phyloP scores from a whole-genome alignment of 2,888 invertebrate genomes.

The Teleiodes luculella region DNA sequence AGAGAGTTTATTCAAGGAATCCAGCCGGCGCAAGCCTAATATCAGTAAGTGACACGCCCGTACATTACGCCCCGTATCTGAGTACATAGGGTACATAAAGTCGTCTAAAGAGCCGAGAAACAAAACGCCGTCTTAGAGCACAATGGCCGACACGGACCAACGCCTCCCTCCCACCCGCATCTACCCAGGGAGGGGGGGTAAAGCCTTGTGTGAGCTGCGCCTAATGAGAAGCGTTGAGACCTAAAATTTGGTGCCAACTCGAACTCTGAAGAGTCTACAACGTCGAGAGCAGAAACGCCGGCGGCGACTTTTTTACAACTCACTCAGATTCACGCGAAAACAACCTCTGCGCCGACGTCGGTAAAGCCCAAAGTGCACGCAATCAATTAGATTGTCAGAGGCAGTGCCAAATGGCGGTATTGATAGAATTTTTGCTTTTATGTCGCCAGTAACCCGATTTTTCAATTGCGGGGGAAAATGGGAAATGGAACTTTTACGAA shows the following conservation, averaged over 20 bases:
- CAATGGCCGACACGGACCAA: constrained; percentile 47
- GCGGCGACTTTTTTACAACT: constrained; percentile 26
- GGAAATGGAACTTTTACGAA: constrained; percentile 22
- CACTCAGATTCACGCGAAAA: constrained; percentile 20
- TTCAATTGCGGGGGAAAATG: constrained; percentile 23
- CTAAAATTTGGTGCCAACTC: constrained; percentile 76
- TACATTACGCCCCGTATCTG: constrained; percentile 28
- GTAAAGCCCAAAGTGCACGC: constrained; percentile 26
- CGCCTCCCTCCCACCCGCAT: constrained; percentile 29
- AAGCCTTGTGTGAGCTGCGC: constrained; percentile 44
- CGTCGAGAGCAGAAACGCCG: constrained; percentile 42
- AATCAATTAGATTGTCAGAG: constrained; percentile 34
- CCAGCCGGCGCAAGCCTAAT: constrained; percentile 35
- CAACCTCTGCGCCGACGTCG: constrained; percentile 25
- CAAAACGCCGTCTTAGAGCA: constrained; percentile 63
- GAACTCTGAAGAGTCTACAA: constrained; percentile 64
- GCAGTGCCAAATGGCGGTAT: constrained; percentile 49
- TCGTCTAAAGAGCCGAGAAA: constrained; percentile 49
- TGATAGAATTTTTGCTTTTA: constrained; percentile 59
- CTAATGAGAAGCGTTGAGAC: constrained; percentile 74
- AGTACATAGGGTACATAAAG: constrained; percentile 35
- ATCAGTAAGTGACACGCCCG: constrained; percentile 46
- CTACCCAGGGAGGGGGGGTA: background rate
- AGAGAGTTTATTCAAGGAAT: constrained; percentile 21
- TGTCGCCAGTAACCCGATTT: constrained; percentile 38